Conservation (phyloP, 2,888 invertebrate genomes). For the Morpho helenor region DNA sequence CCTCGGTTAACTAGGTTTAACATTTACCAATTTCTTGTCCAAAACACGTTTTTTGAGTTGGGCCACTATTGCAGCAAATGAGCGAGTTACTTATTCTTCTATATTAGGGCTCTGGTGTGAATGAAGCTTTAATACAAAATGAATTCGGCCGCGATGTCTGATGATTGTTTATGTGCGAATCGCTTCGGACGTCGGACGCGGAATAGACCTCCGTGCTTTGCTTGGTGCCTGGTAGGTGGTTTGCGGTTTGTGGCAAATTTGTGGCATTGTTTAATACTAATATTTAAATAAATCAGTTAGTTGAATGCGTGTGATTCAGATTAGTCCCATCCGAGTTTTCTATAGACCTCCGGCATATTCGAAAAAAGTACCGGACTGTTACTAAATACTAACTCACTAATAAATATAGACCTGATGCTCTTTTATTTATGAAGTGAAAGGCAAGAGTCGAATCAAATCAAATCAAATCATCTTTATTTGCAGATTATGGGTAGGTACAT, state of each 20-base stretch:
- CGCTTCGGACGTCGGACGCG: slow-evolving; percentile 44
- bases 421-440: too few species aligned
- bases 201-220: slow-evolving; percentile 38
- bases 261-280: slow-evolving; percentile 13
- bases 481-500: too few species aligned
- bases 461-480: too few species aligned
- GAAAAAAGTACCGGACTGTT: too few species aligned
- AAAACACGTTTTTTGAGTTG: too few species aligned
- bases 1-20: too few species aligned
- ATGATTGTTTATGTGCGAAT: slow-evolving; percentile 46
- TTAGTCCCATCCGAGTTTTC: neutral
- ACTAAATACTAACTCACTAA: too few species aligned
- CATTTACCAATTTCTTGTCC: too few species aligned
- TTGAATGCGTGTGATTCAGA: slow-evolving; percentile 7
- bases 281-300: slow-evolving; percentile 4
- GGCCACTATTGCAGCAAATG: too few species aligned
- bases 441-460: too few species aligned
- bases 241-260: slow-evolving; percentile 14
- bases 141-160: slow-evolving; percentile 43
- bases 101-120: neutral
- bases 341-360: neutral
- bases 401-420: neutral
- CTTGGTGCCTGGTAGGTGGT: slow-evolving; percentile 23
- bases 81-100: neutral
- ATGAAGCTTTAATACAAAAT: slow-evolving; percentile 42